Evolutionary conservation across 1,140 invertebrate genomes (phyloP).

Genomic region (Pectinophora gossypiella): DNA sequence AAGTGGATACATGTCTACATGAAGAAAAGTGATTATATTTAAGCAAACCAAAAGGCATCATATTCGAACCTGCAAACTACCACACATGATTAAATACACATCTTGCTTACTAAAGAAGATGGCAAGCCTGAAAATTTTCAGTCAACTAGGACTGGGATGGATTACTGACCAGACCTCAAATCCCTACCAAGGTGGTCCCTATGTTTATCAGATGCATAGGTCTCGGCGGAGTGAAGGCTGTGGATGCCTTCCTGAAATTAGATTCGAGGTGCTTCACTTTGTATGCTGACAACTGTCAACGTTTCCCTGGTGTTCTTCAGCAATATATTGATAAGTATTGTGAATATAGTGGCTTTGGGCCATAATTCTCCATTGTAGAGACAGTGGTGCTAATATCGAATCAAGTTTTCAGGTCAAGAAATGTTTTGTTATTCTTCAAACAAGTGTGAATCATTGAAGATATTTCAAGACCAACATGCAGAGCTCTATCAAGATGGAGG

Average conservation of each 20-base stretch:
- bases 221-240: background rate
- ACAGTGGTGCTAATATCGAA: slow-evolving; percentile 67
- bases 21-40: background rate
- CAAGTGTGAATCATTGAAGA: slow-evolving; percentile 25
- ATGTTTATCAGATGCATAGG: background rate
- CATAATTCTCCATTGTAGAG: slow-evolving; percentile 38
- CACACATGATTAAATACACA: background rate
- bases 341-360: slow-evolving; percentile 33
- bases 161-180: background rate
- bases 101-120: background rate
- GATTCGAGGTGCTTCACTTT: no score
- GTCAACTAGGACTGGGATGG: no score
- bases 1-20: background rate
- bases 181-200: background rate
- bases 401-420: slow-evolving; percentile 73
- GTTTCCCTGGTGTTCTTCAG: slow-evolving; percentile 29
- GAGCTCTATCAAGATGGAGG: slow-evolving; percentile 12
- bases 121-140: no score
- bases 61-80: background rate
- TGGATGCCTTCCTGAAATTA: background rate
- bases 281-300: background rate
- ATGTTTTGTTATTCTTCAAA: slow-evolving; percentile 26
- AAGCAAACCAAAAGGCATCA: background rate
- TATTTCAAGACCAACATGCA: slow-evolving; percentile 19
- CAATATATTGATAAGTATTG: slow-evolving; percentile 32